Percentiles rank a stretch among this genome's conserved stretches.
These are phyloP conservation scores for Stratiomys singularior DNA, from an alignment of 2,888 invertebrate species.

Conservation along the genomic window DNA sequence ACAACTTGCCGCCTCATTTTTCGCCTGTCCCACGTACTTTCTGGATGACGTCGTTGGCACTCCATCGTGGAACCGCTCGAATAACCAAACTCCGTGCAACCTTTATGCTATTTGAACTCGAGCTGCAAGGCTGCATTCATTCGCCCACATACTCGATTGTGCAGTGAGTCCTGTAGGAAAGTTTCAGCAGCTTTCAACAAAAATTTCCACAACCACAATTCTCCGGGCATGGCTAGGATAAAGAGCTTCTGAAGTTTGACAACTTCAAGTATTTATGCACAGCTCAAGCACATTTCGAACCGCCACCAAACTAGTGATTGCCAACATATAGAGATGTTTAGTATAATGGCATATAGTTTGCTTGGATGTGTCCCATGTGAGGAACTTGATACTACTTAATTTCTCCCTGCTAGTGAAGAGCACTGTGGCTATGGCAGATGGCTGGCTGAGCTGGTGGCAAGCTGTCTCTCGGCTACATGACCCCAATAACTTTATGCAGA, in stretches of 20 bases:
- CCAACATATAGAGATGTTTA: slow-evolving; percentile 5
- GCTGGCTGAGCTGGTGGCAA: not conserved
- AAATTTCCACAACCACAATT: slow-evolving; percentile 24
- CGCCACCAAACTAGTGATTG: not conserved
- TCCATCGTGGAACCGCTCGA: not conserved
- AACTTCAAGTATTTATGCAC: slow-evolving; percentile 38
- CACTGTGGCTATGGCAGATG: slow-evolving; percentile 4
- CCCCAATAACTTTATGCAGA: slow-evolving; percentile 41
- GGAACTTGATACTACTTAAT: slow-evolving; percentile 43
- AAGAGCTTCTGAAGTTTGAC: slow-evolving; percentile 32
- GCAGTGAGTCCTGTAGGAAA: not conserved
- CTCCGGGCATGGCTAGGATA: not conserved
- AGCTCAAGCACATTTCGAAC: slow-evolving; percentile 37
- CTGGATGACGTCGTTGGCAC: not conserved
- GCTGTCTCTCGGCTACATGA: slow-evolving; percentile 21
- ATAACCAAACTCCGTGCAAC: slow-evolving; percentile 12
- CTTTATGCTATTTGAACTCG: not conserved
- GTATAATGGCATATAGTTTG: slow-evolving; percentile 2
- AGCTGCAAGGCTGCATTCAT: not conserved
- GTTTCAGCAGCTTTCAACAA: slow-evolving; percentile 10
- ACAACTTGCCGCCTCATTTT: not conserved
- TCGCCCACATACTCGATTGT: too few species aligned
- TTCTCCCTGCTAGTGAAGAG: slow-evolving; percentile 6
- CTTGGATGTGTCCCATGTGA: slow-evolving; percentile 42
- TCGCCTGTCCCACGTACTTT: not conserved